Evolutionary conservation across 2,888 invertebrate genomes (phyloP).

Genomic region (Drosophila rellima): DNA sequence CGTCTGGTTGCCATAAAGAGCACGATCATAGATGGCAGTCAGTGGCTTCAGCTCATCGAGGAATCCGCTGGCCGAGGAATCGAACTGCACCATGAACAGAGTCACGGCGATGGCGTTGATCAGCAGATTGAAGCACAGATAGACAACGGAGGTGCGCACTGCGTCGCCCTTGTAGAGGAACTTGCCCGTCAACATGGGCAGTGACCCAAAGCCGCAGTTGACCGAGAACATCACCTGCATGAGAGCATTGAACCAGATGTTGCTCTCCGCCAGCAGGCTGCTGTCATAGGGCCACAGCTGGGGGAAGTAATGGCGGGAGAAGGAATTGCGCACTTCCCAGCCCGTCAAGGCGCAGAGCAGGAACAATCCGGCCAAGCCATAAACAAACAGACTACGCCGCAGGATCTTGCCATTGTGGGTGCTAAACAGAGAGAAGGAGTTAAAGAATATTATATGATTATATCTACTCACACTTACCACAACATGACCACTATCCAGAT

Average conservation of each 20-base stretch:
- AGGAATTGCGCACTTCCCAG: constrained; percentile 84
- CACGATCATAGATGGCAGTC: constrained; percentile 85
- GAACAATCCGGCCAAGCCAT: constrained; percentile 81
- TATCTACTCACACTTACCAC: constrained; percentile 74
- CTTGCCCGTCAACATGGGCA: constrained; percentile 86
- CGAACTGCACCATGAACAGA: constrained; percentile 85
- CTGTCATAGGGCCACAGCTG: constrained; percentile 83
- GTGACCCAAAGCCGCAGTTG: constrained; percentile 85
- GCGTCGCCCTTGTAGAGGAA: constrained; percentile 86
- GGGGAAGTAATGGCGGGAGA: constrained; percentile 83
- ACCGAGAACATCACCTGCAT: constrained; percentile 85
- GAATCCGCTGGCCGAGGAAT: constrained; percentile 78
- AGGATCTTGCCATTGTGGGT: constrained; percentile 85
- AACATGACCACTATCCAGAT: constrained; percentile 85
- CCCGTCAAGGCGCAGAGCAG: constrained; percentile 83
- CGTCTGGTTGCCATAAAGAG: constrained; percentile 71
- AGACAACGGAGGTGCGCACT: constrained; percentile 85
- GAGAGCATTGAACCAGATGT: constrained; percentile 85
- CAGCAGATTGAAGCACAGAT: constrained; percentile 85
- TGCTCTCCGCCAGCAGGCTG: constrained; percentile 76
- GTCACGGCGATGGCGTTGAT: constrained; percentile 85
- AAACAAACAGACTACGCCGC: constrained; percentile 83
- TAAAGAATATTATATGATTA: too few species aligned
- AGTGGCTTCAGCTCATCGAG: constrained; percentile 84
- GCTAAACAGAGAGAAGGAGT: constrained; percentile 59